Evolutionary conservation across 2,797 vertebrate genomes (phyloP).

Genomic region (Acestrorhynchus altus): DNA sequence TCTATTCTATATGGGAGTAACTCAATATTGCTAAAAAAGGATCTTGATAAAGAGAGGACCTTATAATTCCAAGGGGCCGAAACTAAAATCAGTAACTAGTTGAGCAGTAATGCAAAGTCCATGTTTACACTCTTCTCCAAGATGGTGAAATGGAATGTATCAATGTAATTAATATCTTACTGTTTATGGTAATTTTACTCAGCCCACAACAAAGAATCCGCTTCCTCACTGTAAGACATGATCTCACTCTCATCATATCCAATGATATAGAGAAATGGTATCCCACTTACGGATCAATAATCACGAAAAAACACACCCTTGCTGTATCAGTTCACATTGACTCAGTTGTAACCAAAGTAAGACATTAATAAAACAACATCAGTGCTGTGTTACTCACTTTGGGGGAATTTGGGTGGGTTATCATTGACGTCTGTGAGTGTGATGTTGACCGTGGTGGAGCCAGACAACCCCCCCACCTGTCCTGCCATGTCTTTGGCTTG

Average conservation of each 20-base stretch:
- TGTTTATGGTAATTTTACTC: background rate
- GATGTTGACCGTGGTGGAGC: constrained; percentile 96
- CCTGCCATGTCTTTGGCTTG: constrained; percentile 99
- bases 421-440: constrained; percentile 97
- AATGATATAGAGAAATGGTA: background rate
- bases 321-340: background rate
- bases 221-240: background rate
- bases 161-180: background rate
- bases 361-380: constrained; percentile 12
- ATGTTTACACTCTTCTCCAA: background rate
- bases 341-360: background rate
- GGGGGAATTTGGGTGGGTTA: constrained; percentile 95
- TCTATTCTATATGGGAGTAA: too few relatives aligned
- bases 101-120: background rate
- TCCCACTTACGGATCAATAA: constrained; percentile 3
- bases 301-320: background rate
- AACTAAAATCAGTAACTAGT: background rate
- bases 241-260: background rate
- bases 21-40: too few relatives aligned
- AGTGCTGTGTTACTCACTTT: constrained; percentile 83
- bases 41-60: too few relatives aligned
- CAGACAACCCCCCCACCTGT: constrained; percentile 95
- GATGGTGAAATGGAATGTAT: background rate
- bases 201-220: background rate
- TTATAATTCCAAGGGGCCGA: too few relatives aligned